These are phyloP conservation scores for Suricata suricatta DNA, from an alignment of 2,113 vertebrate species.

Conservation along the genomic window DNA sequence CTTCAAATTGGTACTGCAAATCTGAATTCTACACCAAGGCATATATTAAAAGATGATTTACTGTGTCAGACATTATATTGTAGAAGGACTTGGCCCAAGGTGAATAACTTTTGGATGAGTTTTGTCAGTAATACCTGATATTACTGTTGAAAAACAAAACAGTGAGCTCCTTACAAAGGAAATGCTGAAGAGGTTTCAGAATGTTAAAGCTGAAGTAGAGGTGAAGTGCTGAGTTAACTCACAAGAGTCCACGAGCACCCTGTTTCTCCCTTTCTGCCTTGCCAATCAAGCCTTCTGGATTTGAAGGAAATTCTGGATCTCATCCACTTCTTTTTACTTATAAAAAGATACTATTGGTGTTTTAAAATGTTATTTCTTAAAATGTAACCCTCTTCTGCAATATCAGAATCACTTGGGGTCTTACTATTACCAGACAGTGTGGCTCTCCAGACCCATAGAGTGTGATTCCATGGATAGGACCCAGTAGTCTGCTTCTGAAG, in stretches of 20 bases:
- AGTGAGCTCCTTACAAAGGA: neutral
- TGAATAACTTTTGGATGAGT: neutral
- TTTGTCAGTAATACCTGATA: neutral
- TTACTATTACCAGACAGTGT: neutral
- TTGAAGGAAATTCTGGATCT: slow-evolving; percentile 6
- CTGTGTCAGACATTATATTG: neutral
- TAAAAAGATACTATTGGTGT: neutral
- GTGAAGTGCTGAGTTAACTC: neutral
- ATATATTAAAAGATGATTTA: neutral
- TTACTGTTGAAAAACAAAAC: neutral
- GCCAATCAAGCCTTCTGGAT: neutral
- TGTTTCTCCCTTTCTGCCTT: neutral
- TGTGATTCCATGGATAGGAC: neutral
- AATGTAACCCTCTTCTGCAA: neutral
- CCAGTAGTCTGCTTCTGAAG: neutral
- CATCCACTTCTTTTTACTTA: neutral
- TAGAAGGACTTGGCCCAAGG: neutral
- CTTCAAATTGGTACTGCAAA: neutral
- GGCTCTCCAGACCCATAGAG: neutral
- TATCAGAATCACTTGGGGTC: neutral
- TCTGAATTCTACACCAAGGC: neutral
- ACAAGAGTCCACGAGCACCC: neutral
- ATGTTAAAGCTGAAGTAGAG: neutral
- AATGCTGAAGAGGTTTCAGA: neutral
- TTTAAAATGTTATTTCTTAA: neutral